phyloP scores from a whole-genome alignment of 2,797 vertebrate species.

The Acanthornis magna region DNA sequence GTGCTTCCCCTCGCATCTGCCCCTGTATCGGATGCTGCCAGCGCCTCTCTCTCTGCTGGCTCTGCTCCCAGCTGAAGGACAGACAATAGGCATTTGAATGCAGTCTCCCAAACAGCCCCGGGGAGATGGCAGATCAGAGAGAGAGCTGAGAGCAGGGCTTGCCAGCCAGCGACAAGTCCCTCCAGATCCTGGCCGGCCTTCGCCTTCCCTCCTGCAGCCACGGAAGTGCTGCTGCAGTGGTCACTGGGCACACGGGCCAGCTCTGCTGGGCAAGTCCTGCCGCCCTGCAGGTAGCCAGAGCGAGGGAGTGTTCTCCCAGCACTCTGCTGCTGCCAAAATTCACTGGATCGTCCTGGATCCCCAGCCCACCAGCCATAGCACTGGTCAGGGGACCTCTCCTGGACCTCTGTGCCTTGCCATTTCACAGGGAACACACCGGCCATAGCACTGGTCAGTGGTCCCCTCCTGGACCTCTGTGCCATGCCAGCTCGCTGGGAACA shows the following conservation, averaged over 20 bases:
- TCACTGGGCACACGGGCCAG: not conserved
- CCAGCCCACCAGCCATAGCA: not conserved
- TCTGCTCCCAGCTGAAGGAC: slow-evolving; percentile 32
- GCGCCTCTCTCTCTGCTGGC: slow-evolving; percentile 33
- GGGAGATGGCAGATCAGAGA: slow-evolving; percentile 11
- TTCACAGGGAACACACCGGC: too few relatives aligned
- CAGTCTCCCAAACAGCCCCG: not conserved
- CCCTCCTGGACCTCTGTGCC: not conserved
- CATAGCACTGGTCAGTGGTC: not conserved
- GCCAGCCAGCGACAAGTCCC: slow-evolving; percentile 1
- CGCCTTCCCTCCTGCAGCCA: not conserved
- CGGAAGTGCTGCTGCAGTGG: not conserved
- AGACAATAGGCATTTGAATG: slow-evolving; percentile 25
- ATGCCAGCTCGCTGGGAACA: not conserved
- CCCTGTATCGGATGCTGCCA: slow-evolving; percentile 47
- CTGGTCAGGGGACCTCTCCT: not conserved
- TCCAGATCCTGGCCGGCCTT: not conserved
- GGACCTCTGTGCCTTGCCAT: too few relatives aligned
- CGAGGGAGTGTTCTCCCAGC: not conserved
- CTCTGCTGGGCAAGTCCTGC: not conserved
- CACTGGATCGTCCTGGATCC: not conserved
- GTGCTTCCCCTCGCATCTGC: slow-evolving; percentile 39
- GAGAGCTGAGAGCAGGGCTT: not conserved
- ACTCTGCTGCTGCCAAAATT: not conserved
- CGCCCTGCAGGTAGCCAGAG: not conserved